These are phyloP conservation scores for Nesogale talazaci DNA, from an alignment of 2,113 vertebrate species.

Conservation along the genomic window DNA sequence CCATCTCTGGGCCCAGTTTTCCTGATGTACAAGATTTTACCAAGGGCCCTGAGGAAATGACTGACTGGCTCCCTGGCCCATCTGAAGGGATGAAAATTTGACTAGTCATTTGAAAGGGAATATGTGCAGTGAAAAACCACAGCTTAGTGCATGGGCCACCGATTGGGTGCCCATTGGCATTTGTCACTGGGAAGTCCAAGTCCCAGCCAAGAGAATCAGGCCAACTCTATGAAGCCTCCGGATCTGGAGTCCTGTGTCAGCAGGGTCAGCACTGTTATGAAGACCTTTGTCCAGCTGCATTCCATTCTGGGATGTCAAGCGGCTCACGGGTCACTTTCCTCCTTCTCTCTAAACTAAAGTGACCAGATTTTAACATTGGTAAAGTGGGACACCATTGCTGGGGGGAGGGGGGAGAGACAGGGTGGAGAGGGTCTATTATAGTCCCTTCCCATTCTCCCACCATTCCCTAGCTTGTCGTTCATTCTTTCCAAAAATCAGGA, in stretches of 20 bases:
- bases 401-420: no score
- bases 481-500: no score
- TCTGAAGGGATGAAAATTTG: slow-evolving; percentile 1
- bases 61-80: not conserved
- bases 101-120: not conserved
- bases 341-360: no score
- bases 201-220: no score
- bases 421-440: no score
- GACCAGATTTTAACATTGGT: no score
- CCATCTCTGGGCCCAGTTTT: not conserved
- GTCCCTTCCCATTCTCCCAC: no score
- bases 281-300: not conserved
- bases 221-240: not conserved
- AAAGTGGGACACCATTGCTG: no score
- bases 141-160: not conserved
- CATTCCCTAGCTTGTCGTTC: no score
- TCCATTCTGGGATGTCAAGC: not conserved
- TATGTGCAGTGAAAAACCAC: not conserved
- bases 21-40: not conserved
- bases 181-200: not conserved
- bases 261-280: not conserved
- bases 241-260: not conserved
- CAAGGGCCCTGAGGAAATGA: not conserved
- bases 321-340: not conserved
- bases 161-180: not conserved